A percentile compares a stretch with the other conserved stretches of the same genome.
Evolutionary conservation across 2,113 vertebrate genomes (phyloP).

Genomic region (Eurystomus gularis): DNA sequence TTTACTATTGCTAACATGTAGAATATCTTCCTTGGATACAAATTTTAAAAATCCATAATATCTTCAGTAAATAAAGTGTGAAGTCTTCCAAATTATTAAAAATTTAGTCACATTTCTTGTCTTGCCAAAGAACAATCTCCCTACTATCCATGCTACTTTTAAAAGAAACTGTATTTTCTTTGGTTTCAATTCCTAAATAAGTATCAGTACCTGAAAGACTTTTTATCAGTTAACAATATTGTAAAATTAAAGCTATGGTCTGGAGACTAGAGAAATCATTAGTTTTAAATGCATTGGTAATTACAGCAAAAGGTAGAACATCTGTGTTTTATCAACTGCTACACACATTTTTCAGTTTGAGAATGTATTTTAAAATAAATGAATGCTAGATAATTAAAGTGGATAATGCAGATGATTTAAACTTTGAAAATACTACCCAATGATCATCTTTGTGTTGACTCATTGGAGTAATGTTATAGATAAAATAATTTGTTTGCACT

Average conservation of each 20-base stretch:
- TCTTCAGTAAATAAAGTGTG: background rate
- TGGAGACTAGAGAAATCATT: background rate
- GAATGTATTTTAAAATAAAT: background rate
- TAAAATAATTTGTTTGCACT: constrained; percentile 25
- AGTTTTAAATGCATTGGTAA: background rate
- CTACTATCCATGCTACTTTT: background rate
- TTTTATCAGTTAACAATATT: background rate
- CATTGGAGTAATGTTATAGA: constrained; percentile 14
- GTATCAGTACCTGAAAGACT: background rate
- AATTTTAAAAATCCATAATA: background rate
- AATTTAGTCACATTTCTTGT: background rate
- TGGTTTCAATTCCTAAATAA: background rate
- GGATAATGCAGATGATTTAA: background rate
- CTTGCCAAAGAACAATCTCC: background rate
- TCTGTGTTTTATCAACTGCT: background rate
- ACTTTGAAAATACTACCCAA: background rate
- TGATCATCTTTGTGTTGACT: constrained; percentile 26
- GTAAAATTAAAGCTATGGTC: background rate
- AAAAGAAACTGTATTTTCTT: background rate
- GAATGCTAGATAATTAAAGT: background rate
- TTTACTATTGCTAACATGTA: background rate
- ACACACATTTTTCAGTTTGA: background rate
- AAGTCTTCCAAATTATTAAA: background rate
- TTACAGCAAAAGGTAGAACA: background rate
- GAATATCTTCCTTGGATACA: background rate